A percentile compares a stretch with the other conserved stretches of the same genome.
Conservation (phyloP, 2,888 invertebrate genomes). For the Steinernema hermaphroditum region DNA sequence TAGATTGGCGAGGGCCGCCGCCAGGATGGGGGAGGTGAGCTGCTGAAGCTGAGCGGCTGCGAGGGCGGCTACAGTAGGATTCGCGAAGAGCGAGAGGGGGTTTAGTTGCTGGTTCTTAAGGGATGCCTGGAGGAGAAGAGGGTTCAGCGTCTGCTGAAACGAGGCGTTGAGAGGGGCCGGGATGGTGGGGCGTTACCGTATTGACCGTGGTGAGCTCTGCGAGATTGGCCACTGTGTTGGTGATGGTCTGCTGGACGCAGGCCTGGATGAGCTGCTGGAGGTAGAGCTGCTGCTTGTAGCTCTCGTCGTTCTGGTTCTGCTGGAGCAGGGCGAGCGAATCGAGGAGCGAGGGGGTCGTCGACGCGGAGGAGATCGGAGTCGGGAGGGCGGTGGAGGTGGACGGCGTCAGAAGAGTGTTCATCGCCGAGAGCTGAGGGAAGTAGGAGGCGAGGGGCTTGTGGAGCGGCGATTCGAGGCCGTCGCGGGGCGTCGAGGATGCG, state of each 20-base stretch:
- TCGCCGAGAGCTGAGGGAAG: slow-evolving; percentile 19
- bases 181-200: not conserved
- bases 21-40: not conserved
- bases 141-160: slow-evolving; percentile 14
- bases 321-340: slow-evolving; percentile 20
- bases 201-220: not conserved
- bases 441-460: slow-evolving; percentile 24
- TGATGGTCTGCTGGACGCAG: slow-evolving; percentile 16
- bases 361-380: slow-evolving; percentile 10
- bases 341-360: slow-evolving; percentile 18
- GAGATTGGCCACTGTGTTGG: slow-evolving; percentile 24
- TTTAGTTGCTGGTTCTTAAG: slow-evolving; percentile 9
- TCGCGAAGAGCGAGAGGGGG: slow-evolving; percentile 20
- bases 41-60: slow-evolving; percentile 15
- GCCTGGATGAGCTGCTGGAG: slow-evolving; percentile 10
- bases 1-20: slow-evolving; percentile 15
- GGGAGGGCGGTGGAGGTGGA: slow-evolving; percentile 19
- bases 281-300: slow-evolving; percentile 28
- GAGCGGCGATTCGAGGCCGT: slow-evolving; percentile 10
- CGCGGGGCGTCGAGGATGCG: not conserved
- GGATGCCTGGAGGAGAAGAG: slow-evolving; percentile 18
- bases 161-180: not conserved
- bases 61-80: slow-evolving; percentile 5
- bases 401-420: slow-evolving; percentile 23
- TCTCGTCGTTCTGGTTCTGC: slow-evolving; percentile 7